These are phyloP conservation scores for Drosophila nikananu DNA, from an alignment of 1,140 invertebrate genomes.

Conservation along the genomic window DNA sequence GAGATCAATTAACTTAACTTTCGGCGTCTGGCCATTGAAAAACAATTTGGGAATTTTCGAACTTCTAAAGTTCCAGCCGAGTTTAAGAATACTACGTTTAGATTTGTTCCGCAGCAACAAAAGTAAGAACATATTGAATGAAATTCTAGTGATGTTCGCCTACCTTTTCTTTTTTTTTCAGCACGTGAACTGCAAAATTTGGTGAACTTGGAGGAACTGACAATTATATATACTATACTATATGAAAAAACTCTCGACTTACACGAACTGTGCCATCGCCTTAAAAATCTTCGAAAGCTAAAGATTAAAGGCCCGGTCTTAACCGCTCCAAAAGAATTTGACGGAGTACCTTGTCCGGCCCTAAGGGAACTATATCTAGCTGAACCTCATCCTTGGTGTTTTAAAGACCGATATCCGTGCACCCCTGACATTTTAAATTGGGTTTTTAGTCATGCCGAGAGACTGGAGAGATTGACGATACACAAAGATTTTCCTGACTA, in stretches of 20 bases:
- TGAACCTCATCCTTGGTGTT: too few relatives aligned
- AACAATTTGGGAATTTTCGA: not conserved
- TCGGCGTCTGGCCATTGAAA: too few relatives aligned
- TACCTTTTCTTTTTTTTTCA: not conserved
- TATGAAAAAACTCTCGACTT: too few relatives aligned
- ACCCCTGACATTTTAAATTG: too few relatives aligned
- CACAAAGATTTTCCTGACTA: too few relatives aligned
- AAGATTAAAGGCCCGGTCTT: too few relatives aligned
- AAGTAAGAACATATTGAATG: not conserved
- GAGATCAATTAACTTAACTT: not conserved
- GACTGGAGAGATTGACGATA: too few relatives aligned
- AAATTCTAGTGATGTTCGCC: not conserved
- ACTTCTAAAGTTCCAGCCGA: not conserved
- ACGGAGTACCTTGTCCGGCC: not conserved
- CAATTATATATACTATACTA: too few relatives aligned
- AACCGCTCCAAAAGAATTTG: not conserved
- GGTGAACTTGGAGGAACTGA: not conserved
- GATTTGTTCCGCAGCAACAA: rapidly evolving
- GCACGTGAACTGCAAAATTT: not conserved
- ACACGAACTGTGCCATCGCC: not conserved
- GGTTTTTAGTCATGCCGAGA: too few relatives aligned
- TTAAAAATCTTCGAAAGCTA: not conserved
- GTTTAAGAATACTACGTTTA: not conserved
- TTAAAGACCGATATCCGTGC: too few relatives aligned
- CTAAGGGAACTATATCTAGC: not conserved